Conservation (phyloP, 2,113 vertebrate species). For the Gadus chalcogrammus region DNA sequence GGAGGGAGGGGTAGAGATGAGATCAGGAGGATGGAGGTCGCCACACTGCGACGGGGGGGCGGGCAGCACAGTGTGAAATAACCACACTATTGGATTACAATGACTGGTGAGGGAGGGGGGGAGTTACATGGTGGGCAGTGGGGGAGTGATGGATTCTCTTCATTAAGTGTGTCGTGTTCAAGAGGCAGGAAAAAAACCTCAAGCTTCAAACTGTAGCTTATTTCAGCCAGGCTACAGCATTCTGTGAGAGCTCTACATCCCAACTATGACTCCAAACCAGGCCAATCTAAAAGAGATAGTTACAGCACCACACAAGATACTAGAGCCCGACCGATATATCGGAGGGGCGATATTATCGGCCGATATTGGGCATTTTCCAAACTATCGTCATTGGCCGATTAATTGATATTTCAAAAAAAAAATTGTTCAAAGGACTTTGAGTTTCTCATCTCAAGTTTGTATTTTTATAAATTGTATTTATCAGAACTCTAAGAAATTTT, state of each 20-base stretch:
- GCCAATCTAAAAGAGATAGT: no score
- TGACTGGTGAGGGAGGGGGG: not conserved
- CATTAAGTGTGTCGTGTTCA: constrained; percentile 18
- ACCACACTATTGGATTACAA: not conserved
- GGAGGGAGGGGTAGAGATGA: not conserved
- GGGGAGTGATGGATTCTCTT: constrained; percentile 33
- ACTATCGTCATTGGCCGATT: no score
- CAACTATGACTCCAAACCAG: no score
- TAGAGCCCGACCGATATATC: no score
- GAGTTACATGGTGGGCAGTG: not conserved
- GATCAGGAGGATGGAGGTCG: not conserved
- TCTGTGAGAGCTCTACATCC: not conserved
- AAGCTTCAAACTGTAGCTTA: not conserved
- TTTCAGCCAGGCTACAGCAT: not conserved
- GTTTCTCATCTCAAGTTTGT: no score
- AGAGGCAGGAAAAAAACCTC: not conserved
- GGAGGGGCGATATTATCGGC: no score
- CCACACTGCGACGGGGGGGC: not conserved
- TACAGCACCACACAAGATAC: no score
- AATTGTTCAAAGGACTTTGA: no score
- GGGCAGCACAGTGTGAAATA: not conserved
- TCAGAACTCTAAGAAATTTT: no score
- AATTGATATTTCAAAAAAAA: no score
- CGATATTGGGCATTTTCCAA: no score
- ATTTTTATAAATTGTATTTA: no score